Evolutionary conservation across 2,888 invertebrate species (phyloP), one percentile per base, ranked within the genome.

Genomic region (Apoda limacodes): DNA sequence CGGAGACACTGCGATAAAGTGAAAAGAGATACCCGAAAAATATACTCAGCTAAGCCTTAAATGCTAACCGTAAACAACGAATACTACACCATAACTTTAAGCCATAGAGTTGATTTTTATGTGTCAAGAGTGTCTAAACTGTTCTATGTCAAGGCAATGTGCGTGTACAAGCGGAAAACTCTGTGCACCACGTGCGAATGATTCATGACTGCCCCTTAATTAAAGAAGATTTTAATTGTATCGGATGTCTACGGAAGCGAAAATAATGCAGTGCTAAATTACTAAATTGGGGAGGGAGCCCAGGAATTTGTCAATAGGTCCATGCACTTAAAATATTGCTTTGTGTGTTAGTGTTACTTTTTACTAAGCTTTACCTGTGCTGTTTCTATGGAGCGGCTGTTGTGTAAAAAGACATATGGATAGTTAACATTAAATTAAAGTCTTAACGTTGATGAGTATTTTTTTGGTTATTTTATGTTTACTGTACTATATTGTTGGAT

Each of bases 151-250:
- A 67, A 66, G 61, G 59, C 55, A 54, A 48, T 52, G 17, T 61
- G 55, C 54, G 65, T 66, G 62, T 63, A 72, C 69, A 69, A 74
- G 69, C 71, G 74, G 78, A 80, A 78, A 76, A 78, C 70, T 76
- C 70, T 57, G 70, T 66, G 80, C 78, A 71, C 82, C 82, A 82
- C 81, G 82, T 82, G 82, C 81, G 68, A 80, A 81, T 82, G 81
- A 82, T 82, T 76, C 70, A 82, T 74, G 53, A 66, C 57, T 63
- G 65, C 70, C 71, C 81, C 81, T 82, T 82, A 82, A 82, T 82
- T 82, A 82, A 81, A 82, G 82, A 81, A 81, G 80, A 81, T 82
- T 81, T 80, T 81, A 82, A 81, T 81, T 81, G 80, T 80, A 80
- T 80, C 75, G 78, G 76, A 76, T 76, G 80, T 75, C 78, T 74